Conservation (phyloP, 2,113 vertebrate species). For the Pterocles gutturalis region DNA sequence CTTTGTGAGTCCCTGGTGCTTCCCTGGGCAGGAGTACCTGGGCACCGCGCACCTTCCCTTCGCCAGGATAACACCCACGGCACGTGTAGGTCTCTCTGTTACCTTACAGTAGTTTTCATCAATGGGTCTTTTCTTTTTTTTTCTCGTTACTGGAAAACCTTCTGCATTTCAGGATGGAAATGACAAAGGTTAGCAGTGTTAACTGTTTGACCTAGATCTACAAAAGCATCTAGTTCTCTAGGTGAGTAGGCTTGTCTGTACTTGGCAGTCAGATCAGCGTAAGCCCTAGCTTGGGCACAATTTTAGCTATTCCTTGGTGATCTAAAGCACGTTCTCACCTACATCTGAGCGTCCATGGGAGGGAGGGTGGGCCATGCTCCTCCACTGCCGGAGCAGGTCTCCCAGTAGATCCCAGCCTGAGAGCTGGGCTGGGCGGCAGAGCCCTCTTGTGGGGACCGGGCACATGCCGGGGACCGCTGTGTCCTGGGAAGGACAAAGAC, state of each 20-base stretch:
- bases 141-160: background rate
- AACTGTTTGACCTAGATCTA: background rate
- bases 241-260: background rate
- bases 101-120: background rate
- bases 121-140: background rate
- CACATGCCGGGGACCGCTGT: fast-evolving
- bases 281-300: background rate
- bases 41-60: fast-evolving
- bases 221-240: background rate
- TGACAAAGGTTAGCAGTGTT: background rate
- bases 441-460: background rate
- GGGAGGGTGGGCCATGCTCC: background rate
- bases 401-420: background rate
- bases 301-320: background rate
- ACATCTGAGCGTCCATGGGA: fast-evolving
- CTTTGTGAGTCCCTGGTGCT: fast-evolving
- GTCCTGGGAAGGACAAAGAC: background rate
- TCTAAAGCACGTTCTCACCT: fast-evolving
- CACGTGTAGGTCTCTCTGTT: fast-evolving
- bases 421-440: background rate
- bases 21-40: background rate
- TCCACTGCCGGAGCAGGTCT: background rate
- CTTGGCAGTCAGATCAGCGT: background rate
- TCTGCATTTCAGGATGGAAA: background rate
- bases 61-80: fast-evolving